These are phyloP conservation scores for Drosophila sulfurigaster DNA, from an alignment of 1,140 invertebrate genomes.

Conservation along the genomic window DNA sequence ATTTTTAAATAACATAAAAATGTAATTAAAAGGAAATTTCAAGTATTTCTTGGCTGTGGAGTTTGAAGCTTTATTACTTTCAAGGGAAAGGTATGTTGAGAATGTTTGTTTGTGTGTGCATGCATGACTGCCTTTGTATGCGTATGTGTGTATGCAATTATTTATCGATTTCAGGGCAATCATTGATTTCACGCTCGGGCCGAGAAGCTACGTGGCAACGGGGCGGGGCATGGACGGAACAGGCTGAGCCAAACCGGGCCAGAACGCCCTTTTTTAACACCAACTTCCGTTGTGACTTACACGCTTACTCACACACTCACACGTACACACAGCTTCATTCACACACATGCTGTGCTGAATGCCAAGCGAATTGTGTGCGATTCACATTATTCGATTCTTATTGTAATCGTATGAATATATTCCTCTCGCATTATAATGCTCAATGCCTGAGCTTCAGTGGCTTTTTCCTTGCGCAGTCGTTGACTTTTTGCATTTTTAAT, in stretches of 20 bases:
- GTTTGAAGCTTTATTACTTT: not conserved
- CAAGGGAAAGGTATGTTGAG: not conserved
- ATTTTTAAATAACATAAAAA: not conserved
- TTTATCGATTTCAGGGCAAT: constrained; percentile 43
- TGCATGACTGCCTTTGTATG: not conserved
- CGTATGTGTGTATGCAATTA: constrained; percentile 21
- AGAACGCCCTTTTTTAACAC: constrained; percentile 44
- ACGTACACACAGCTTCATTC: constrained; percentile 9
- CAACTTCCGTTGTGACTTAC: constrained; percentile 33
- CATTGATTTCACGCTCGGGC: constrained; percentile 33
- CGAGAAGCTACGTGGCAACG: not conserved
- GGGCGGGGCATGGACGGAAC: not conserved
- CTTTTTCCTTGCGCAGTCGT: constrained; percentile 76
- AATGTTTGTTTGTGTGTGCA: not conserved
- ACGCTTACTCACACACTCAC: constrained; percentile 1
- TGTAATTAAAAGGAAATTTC: not conserved
- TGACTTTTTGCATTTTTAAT: constrained; percentile 83
- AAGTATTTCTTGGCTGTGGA: not conserved
- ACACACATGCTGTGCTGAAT: constrained; percentile 23
- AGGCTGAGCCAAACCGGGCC: not conserved
- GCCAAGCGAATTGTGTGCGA: constrained; percentile 42
- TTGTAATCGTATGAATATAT: constrained; percentile 82
- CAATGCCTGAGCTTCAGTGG: constrained; percentile 70
- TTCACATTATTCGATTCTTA: constrained; percentile 79
- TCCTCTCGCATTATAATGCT: constrained; percentile 74